Conservation (phyloP, 2,888 invertebrate genomes). For the Catocala fraxini region DNA sequence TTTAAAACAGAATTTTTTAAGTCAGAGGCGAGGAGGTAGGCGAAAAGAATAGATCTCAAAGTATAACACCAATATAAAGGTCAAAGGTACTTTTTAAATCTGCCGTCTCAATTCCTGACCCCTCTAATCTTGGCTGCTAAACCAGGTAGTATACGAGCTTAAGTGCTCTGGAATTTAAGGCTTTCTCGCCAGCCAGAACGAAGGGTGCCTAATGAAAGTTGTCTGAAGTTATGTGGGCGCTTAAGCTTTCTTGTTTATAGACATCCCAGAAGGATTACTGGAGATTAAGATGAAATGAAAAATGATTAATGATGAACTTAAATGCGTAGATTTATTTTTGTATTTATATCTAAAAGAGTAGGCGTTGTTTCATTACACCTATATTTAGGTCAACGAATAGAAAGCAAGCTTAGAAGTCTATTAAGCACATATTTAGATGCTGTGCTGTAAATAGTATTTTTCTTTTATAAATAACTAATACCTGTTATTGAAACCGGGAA, state of each 20-base stretch:
- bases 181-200: background rate
- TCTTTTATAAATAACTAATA: too few species aligned
- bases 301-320: background rate
- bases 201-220: slow-evolving; percentile 10
- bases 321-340: too few species aligned
- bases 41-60: background rate
- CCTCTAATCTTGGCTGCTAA: background rate
- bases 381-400: too few species aligned
- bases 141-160: slow-evolving; percentile 6
- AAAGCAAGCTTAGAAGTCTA: too few species aligned
- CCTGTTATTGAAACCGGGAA: too few species aligned
- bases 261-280: background rate
- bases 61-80: background rate
- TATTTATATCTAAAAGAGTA: too few species aligned
- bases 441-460: too few species aligned
- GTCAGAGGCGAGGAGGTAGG: too few species aligned
- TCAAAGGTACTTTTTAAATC: slow-evolving; percentile 1
- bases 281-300: too few species aligned
- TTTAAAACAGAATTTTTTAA: too few species aligned
- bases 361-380: too few species aligned
- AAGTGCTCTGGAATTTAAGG: slow-evolving; percentile 3
- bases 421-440: too few species aligned
- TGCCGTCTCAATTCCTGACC: background rate
- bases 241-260: slow-evolving; percentile 42
- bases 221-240: slow-evolving; percentile 38